Evolutionary conservation across 2,888 invertebrate genomes (phyloP).

Genomic region (Caenorhabditis sp.): DNA sequence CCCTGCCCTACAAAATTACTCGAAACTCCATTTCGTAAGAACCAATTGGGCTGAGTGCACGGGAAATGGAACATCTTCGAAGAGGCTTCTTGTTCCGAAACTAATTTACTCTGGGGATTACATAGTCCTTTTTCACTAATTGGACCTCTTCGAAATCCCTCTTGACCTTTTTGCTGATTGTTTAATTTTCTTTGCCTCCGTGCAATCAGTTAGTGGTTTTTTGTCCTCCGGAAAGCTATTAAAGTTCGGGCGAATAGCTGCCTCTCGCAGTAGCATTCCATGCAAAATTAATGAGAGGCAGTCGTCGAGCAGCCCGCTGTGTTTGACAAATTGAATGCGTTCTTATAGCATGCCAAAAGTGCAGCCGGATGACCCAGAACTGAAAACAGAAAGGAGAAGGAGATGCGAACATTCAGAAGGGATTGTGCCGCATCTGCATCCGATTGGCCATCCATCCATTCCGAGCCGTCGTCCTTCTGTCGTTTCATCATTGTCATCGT

Average conservation of each 20-base stretch:
- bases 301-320: not conserved
- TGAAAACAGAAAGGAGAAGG: not conserved
- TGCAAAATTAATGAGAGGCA: conserved; percentile 30
- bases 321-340: conserved; percentile 3
- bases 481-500: not conserved
- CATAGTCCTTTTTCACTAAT: too few relatives aligned
- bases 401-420: too few relatives aligned
- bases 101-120: too few relatives aligned
- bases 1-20: too few relatives aligned
- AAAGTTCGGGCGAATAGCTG: conserved; percentile 14
- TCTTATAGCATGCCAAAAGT: not conserved
- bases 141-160: not conserved
- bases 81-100: too few relatives aligned
- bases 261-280: conserved; percentile 5
- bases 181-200: not conserved
- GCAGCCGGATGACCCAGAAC: not conserved
- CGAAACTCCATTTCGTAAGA: too few relatives aligned
- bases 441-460: not conserved
- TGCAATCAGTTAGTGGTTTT: not conserved
- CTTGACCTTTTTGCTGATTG: not conserved
- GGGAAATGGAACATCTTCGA: too few relatives aligned
- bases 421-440: not conserved
- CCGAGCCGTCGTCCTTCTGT: not conserved
- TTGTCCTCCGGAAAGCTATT: conserved; percentile 30
- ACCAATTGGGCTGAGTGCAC: too few relatives aligned